A percentile compares a stretch with the other conserved stretches of the same genome.
Conservation (phyloP, 2,113 vertebrate species). For the Datnioides undecimradiatus region DNA sequence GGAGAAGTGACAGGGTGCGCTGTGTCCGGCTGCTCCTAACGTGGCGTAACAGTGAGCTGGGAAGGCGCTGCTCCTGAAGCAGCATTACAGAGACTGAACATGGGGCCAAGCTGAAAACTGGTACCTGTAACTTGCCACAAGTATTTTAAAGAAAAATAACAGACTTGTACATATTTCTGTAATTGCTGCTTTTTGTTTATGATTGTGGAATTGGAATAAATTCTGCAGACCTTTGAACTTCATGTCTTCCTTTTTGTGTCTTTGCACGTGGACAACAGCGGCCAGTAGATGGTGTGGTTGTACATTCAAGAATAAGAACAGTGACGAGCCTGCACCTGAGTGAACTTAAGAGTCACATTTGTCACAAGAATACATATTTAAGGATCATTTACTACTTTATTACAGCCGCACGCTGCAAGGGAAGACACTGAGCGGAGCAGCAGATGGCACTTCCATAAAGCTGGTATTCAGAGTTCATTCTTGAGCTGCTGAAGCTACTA, state of each 20-base stretch:
- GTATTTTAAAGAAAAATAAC: conserved; percentile 76
- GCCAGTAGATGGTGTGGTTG: conserved; percentile 58
- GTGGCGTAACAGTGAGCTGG: neutral
- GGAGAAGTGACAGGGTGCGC: conserved; percentile 3
- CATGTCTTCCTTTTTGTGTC: neutral
- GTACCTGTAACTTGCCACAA: conserved; percentile 63
- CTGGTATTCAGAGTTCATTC: neutral
- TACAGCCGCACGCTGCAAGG: neutral
- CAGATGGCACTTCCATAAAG: neutral
- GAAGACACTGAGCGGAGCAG: neutral
- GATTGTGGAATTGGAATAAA: conserved; percentile 87
- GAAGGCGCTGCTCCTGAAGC: conserved; percentile 50
- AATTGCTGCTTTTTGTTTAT: conserved; percentile 85
- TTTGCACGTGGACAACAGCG: neutral
- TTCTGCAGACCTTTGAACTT: conserved; percentile 82
- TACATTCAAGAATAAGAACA: neutral
- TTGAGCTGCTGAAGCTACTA: neutral
- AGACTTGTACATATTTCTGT: conserved; percentile 86
- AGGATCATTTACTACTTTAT: neutral
- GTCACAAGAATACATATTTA: neutral
- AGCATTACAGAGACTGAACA: conserved; percentile 55
- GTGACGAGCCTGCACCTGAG: neutral
- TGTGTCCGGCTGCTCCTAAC: conserved; percentile 18
- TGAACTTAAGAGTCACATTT: neutral
- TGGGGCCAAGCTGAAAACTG: conserved; percentile 50